These are phyloP conservation scores for Neodiprion fabricii DNA, from an alignment of 1,140 invertebrate species.

Conservation along the genomic window DNA sequence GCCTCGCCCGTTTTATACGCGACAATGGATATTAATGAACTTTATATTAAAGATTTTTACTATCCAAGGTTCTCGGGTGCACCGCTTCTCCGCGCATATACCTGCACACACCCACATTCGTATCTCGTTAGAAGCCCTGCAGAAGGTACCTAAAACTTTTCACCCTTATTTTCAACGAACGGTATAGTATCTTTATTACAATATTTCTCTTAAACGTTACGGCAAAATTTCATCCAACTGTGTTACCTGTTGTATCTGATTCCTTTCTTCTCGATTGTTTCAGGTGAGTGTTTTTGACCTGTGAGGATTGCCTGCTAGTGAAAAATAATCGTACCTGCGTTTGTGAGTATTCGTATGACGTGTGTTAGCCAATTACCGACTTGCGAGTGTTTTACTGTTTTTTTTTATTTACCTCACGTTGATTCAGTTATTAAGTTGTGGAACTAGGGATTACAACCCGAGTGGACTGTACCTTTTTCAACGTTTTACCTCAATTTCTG, in stretches of 20 bases:
- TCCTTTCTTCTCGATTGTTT: not conserved
- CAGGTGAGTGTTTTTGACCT: not conserved
- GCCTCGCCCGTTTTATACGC: conserved; percentile 9
- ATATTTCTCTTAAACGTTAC: not conserved
- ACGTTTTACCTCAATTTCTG: too few species aligned
- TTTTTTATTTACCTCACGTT: too few species aligned
- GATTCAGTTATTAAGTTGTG: too few species aligned
- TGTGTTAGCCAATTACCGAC: too few species aligned
- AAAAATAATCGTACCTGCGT: too few species aligned
- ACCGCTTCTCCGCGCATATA: not conserved
- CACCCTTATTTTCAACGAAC: not conserved
- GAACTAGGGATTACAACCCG: too few species aligned
- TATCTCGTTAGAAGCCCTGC: not conserved
- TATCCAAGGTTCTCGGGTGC: not conserved
- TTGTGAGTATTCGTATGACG: not conserved
- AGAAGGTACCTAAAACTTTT: not conserved
- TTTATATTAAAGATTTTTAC: conserved; percentile 16
- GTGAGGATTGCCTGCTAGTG: too few species aligned
- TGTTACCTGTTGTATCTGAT: too few species aligned
- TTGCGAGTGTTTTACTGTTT: too few species aligned
- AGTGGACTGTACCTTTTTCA: too few species aligned
- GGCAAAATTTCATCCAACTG: too few species aligned
- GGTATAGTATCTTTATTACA: not conserved
- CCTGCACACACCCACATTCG: not conserved
- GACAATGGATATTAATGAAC: conserved; percentile 15